Conservation (phyloP, 2,888 invertebrate species). For the Elmis aenea region DNA sequence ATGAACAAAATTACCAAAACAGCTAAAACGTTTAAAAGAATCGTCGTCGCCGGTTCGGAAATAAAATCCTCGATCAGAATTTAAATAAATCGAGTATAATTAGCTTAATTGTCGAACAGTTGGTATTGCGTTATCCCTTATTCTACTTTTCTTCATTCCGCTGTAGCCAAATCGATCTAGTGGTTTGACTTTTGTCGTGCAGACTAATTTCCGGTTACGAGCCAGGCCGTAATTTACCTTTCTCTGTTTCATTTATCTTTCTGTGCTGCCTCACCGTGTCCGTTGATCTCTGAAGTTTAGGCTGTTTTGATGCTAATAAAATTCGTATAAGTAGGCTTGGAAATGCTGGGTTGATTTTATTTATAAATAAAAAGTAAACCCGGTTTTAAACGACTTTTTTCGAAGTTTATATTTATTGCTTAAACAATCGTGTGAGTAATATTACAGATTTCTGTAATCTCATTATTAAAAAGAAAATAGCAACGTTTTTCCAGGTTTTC, state of each 20-base stretch:
- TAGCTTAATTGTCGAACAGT: constrained; percentile 26
- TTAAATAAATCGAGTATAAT: constrained; percentile 30
- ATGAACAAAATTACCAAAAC: constrained; percentile 12
- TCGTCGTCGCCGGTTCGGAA: constrained; percentile 25
- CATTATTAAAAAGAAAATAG: too few species aligned
- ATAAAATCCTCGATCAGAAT: constrained; percentile 26
- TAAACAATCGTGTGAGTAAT: too few species aligned
- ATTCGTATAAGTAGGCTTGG: too few species aligned
- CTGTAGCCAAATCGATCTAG: constrained; percentile 21
- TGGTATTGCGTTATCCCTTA: constrained; percentile 9
- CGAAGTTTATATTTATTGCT: too few species aligned
- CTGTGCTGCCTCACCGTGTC: constrained; percentile 19
- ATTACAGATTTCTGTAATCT: too few species aligned
- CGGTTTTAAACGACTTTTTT: too few species aligned
- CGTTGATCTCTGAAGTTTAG: too few species aligned
- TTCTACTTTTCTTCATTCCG: constrained; percentile 17
- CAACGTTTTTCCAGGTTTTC: too few species aligned
- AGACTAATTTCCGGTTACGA: constrained; percentile 41
- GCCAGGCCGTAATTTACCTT: constrained; percentile 39
- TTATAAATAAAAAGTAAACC: too few species aligned
- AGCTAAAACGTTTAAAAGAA: constrained; percentile 25
- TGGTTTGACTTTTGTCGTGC: constrained; percentile 39
- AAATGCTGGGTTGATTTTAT: too few species aligned
- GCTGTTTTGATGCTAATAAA: too few species aligned
- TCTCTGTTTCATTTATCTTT: constrained; percentile 40